A percentile compares a stretch with the other conserved stretches of the same genome.
Evolutionary conservation across 2,888 invertebrate species (phyloP).

Genomic region (Thelaira solivaga): DNA sequence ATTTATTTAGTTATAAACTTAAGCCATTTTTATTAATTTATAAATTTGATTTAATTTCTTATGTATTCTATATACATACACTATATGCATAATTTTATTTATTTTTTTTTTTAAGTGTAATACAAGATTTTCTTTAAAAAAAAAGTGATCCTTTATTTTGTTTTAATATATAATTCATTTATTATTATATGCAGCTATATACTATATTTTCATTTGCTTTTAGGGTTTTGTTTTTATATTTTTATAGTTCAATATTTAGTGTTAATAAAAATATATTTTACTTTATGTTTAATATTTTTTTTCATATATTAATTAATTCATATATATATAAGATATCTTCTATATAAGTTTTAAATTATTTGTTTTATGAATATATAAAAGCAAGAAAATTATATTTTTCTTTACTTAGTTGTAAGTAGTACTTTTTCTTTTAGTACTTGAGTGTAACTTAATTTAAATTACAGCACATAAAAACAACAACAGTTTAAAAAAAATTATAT

Average conservation of each 20-base stretch:
- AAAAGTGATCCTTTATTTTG: slow-evolving; percentile 7
- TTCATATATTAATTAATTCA: slow-evolving; percentile 9
- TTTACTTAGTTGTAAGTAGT: slow-evolving; percentile 5
- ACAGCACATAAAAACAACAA: slow-evolving; percentile 59
- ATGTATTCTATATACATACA: too few species aligned
- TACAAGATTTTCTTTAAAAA: slow-evolving; percentile 37
- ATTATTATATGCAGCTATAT: too few species aligned
- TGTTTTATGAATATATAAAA: slow-evolving; percentile 33
- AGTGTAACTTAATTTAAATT: slow-evolving; percentile 43
- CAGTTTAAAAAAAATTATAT: slow-evolving; percentile 18
- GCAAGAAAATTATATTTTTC: slow-evolving; percentile 37
- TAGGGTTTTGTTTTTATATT: slow-evolving; percentile 9
- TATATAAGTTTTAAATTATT: not conserved
- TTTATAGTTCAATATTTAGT: slow-evolving; percentile 27
- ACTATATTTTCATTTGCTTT: too few species aligned
- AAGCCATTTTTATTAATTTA: slow-evolving; percentile 57
- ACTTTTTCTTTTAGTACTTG: slow-evolving; percentile 23
- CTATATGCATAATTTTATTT: slow-evolving; percentile 3
- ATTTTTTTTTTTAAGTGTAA: slow-evolving; percentile 27
- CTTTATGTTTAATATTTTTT: slow-evolving; percentile 21
- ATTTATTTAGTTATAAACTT: slow-evolving; percentile 49
- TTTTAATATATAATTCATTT: too few species aligned
- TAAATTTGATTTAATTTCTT: slow-evolving; percentile 45
- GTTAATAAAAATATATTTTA: slow-evolving; percentile 44
- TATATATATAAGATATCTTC: too few species aligned